These are phyloP conservation scores for Amphibalanus amphitrite DNA, from an alignment of 1,140 invertebrate genomes.

Conservation along the genomic window DNA sequence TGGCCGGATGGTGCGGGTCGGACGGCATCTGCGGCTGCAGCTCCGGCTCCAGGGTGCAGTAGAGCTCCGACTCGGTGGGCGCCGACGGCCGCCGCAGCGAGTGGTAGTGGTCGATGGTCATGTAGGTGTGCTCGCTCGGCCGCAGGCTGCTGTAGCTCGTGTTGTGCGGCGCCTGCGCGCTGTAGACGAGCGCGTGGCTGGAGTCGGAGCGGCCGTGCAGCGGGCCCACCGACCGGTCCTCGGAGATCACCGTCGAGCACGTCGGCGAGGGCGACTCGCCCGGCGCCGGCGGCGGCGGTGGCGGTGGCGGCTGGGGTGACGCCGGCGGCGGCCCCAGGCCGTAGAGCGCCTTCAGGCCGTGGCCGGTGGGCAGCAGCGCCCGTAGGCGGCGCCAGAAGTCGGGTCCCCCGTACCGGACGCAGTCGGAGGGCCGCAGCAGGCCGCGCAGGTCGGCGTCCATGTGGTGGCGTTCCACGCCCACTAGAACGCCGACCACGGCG, in stretches of 20 bases:
- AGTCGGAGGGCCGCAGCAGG: not conserved
- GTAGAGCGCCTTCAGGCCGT: not conserved
- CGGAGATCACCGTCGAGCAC: not conserved
- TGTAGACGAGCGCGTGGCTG: not conserved
- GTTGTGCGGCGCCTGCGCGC: not conserved
- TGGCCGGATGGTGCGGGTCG: not conserved
- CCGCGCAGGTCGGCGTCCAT: not conserved
- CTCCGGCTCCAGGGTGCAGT: not conserved
- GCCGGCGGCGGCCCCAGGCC: not conserved
- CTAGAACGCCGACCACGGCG: not conserved
- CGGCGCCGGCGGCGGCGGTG: not conserved
- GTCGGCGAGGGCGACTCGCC: not conserved
- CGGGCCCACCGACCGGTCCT: not conserved
- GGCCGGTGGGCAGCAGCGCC: not conserved
- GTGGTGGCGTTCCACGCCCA: not conserved
- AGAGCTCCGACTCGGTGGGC: not conserved
- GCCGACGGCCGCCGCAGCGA: too few species aligned
- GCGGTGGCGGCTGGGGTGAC: too few species aligned
- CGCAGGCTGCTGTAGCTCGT: not conserved
- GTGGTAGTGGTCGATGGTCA: constrained; percentile 1
- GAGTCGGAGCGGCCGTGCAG: not conserved
- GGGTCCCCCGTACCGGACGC: not conserved
- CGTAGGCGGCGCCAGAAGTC: not conserved
- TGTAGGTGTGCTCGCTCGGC: constrained; percentile 3
- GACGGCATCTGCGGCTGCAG: not conserved